These are phyloP conservation scores for Nineta flava DNA, from an alignment of 2,888 invertebrate genomes.

Conservation along the genomic window DNA sequence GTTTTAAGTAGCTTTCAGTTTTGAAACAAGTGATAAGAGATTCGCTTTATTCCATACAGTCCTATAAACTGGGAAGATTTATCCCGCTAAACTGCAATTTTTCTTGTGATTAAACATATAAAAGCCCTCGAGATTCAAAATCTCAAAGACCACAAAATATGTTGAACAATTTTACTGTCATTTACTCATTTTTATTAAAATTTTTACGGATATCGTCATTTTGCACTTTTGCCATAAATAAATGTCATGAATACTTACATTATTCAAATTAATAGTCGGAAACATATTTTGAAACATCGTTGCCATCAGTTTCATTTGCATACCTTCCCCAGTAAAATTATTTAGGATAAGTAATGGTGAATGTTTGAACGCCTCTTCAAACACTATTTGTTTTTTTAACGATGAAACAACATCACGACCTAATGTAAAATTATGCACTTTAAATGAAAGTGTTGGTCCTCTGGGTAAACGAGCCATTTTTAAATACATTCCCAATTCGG, in stretches of 20 bases:
- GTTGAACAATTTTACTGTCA: too few relatives aligned
- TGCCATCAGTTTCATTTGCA: slow-evolving; percentile 82
- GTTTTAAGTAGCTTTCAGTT: not conserved
- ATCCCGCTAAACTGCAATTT: too few relatives aligned
- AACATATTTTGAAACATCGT: slow-evolving; percentile 98
- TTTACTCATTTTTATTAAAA: slow-evolving; percentile 2
- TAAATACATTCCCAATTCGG: slow-evolving; percentile 70
- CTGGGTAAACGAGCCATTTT: slow-evolving; percentile 72
- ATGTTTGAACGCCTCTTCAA: slow-evolving; percentile 67
- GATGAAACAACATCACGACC: slow-evolving; percentile 75
- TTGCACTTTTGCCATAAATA: too few relatives aligned
- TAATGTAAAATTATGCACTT: slow-evolving; percentile 65
- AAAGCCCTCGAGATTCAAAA: too few relatives aligned
- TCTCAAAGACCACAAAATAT: too few relatives aligned
- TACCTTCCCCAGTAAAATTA: slow-evolving; percentile 78
- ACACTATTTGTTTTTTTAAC: slow-evolving; percentile 68
- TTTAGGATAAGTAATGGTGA: slow-evolving; percentile 84
- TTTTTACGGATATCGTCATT: slow-evolving; percentile 2
- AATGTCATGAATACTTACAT: slow-evolving; percentile 42
- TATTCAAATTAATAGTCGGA: slow-evolving; percentile 87
- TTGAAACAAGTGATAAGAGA: too few relatives aligned
- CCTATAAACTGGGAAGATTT: too few relatives aligned
- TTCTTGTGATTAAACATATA: too few relatives aligned
- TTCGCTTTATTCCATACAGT: too few relatives aligned
- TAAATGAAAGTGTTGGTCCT: slow-evolving; percentile 87